Percentiles rank a stretch among this genome's conserved stretches.
These are phyloP conservation scores for Haliclona indistincta DNA, from an alignment of 37 sponge, comb jelly and placozoan genomes.

Conservation along the genomic window DNA sequence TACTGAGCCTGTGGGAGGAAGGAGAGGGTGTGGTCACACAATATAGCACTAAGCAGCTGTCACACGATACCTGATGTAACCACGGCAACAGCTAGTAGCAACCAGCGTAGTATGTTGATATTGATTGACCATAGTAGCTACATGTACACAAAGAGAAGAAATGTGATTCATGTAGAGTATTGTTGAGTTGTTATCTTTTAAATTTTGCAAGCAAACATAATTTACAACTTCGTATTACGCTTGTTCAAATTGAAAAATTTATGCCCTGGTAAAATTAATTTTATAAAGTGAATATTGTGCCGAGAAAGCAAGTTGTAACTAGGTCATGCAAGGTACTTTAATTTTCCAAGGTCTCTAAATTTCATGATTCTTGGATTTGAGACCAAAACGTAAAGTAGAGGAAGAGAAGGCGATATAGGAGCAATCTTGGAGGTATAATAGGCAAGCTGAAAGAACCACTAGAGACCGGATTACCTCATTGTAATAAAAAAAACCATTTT, in stretches of 20 bases:
- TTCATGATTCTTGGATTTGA: no score
- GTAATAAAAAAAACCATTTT: no score
- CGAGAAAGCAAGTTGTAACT: no score
- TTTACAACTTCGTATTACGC: background rate
- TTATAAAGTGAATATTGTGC: background rate
- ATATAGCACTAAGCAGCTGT: no score
- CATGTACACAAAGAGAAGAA: background rate
- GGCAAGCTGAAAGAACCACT: background rate
- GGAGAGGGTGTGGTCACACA: no score
- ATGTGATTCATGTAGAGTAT: background rate
- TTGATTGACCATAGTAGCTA: constrained; percentile 46
- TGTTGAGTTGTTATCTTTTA: background rate
- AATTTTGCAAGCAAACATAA: background rate
- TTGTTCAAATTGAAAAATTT: background rate
- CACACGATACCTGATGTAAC: constrained; percentile 33
- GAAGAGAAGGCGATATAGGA: no score
- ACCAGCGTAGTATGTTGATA: constrained; percentile 30
- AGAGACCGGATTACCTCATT: no score
- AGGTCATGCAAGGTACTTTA: no score
- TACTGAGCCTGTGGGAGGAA: constrained; percentile 20
- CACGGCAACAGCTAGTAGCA: constrained; percentile 26
- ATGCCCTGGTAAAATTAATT: background rate
- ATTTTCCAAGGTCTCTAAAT: no score
- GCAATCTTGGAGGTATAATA: no score
- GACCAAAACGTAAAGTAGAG: no score